Evolutionary conservation across 2,888 invertebrate genomes (phyloP).

Genomic region (Marronus borbonicus): DNA sequence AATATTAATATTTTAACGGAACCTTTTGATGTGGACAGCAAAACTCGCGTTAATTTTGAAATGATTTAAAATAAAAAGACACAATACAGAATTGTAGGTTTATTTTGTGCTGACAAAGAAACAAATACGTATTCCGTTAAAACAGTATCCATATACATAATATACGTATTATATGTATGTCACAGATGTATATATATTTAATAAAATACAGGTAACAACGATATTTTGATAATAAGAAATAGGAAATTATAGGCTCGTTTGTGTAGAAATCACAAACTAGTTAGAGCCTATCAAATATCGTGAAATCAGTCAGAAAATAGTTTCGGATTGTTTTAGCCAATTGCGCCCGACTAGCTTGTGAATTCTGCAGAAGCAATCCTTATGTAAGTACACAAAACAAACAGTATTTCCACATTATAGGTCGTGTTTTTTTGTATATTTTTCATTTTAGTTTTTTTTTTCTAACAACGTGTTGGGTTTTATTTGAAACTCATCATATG

Average conservation of each 20-base stretch:
- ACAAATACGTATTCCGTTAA: slow-evolving; percentile 28
- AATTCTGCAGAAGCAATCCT: too few species aligned
- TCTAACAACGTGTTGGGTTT: slow-evolving; percentile 27
- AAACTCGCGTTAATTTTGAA: too few species aligned
- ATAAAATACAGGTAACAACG: slow-evolving; percentile 30
- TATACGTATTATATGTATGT: slow-evolving; percentile 13
- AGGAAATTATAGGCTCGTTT: background rate
- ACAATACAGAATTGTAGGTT: slow-evolving; percentile 21
- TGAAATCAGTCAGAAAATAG: too few species aligned
- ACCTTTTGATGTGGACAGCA: background rate
- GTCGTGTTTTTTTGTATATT: slow-evolving; percentile 3
- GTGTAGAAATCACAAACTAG: too few species aligned
- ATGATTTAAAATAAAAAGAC: background rate
- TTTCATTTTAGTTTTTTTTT: slow-evolving; percentile 12
- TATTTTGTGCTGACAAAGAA: slow-evolving; percentile 44
- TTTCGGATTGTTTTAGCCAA: too few species aligned
- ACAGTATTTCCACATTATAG: background rate
- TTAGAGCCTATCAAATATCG: too few species aligned
- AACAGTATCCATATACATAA: slow-evolving; percentile 19
- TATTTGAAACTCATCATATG: slow-evolving; percentile 24
- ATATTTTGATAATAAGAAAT: slow-evolving; percentile 20
- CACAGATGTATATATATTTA: slow-evolving; percentile 8
- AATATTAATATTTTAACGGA: background rate
- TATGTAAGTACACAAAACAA: slow-evolving; percentile 21
- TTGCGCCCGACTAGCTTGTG: too few species aligned